These are phyloP conservation scores for Habrosyne pyritoides DNA, from an alignment of 2,888 invertebrate species.

Conservation along the genomic window DNA sequence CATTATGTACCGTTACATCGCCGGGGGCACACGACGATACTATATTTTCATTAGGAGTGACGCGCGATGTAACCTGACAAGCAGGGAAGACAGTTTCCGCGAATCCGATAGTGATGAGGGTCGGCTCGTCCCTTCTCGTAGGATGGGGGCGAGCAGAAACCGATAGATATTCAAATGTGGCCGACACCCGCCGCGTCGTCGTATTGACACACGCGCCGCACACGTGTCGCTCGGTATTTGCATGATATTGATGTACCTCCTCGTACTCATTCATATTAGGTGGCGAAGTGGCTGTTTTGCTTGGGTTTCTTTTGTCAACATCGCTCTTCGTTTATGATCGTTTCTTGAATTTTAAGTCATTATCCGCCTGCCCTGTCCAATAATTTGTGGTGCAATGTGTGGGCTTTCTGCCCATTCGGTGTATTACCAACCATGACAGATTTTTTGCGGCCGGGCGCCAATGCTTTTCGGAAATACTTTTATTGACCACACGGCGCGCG, in stretches of 20 bases:
- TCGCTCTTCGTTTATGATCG: background rate
- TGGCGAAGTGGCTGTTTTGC: background rate
- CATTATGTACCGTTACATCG: background rate
- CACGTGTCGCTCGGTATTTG: conserved; percentile 6
- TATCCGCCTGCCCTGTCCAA: too few species aligned
- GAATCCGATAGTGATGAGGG: conserved; percentile 6
- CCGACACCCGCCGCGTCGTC: background rate
- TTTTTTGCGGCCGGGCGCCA: too few species aligned
- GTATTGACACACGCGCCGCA: background rate
- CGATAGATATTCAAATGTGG: conserved; percentile 10
- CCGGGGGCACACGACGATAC: background rate
- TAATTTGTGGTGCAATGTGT: too few species aligned
- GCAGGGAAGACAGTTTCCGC: background rate
- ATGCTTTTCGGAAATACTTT: too few species aligned
- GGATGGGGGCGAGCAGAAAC: background rate
- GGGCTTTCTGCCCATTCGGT: too few species aligned
- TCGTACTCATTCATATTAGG: conserved; percentile 11
- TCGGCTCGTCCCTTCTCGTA: conserved; percentile 4
- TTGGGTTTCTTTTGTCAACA: background rate
- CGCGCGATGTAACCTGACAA: conserved; percentile 2
- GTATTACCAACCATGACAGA: too few species aligned
- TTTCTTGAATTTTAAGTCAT: too few species aligned
- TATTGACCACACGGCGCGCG: too few species aligned
- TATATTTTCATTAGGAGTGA: conserved; percentile 5
- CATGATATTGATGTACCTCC: conserved; percentile 32